Base-by-base conservation (phyloP, 2,888 invertebrate species). In the Thymelicus acteon region DNA sequence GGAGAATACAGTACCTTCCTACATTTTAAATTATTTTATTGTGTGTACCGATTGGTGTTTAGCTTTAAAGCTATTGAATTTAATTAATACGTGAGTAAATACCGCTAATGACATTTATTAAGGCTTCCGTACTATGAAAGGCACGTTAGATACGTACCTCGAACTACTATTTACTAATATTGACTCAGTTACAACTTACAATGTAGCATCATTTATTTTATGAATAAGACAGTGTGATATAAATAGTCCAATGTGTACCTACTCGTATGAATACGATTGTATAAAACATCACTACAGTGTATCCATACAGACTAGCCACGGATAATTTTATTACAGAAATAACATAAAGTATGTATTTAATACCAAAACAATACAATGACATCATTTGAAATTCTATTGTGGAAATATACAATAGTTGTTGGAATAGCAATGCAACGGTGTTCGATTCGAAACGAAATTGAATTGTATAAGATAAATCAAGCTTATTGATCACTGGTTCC, bases 391-490 rank as follows among this genome's bases (percentile, higher is more conserved):
- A 67, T 67, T 67, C 49, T 67, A 60, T 40, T 60, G 49, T 60
- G 40, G 48, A 54, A 54, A 67, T 60, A 67, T 44, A 60, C 49
- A 60, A 67, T 60, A 39, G 60, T 13, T 13, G 15, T 13, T 40
- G 19, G n/a, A 64, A 64, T 60, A 60, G 60, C 15, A 52, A 61
- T 19, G 60, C 60, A 61, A 24, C 49, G 37, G 67, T 47, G 48
- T 31, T 31, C 31, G 31, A 31, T 31, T 60, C 58, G 44, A 44
- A 44, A 44, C 44, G 44, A 49, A 67, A 67, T 67, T 40, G 60
- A 61, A 67, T 67, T 61, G 54, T 54, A 61, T 61, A 61, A 61
- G 61, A 67, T 67, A 61, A 67, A 67, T 67, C 67, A 61, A n/a
- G 40, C 61, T 40, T 54, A 67, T 52, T 54, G 60, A 67, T 61